Percentiles rank a stretch among this genome's conserved stretches.
Conservation (phyloP, 2,888 invertebrate genomes). For the Exephanes ischioxanthus region DNA sequence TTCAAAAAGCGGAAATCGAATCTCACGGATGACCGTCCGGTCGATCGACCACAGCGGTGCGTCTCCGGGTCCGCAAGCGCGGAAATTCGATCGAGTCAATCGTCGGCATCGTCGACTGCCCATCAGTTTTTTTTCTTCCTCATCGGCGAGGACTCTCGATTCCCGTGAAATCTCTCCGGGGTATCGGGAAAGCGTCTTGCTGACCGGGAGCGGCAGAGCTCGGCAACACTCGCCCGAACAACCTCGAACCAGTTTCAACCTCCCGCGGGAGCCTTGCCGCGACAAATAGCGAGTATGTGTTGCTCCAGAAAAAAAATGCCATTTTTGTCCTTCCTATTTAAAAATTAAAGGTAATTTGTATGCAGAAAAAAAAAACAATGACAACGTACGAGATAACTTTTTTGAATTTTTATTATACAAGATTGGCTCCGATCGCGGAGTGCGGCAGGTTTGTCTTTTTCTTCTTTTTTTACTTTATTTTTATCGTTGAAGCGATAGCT, state of each 20-base stretch:
- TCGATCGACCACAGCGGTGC: neutral
- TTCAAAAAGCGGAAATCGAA: conserved; percentile 1
- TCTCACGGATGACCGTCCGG: neutral
- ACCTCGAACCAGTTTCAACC: neutral
- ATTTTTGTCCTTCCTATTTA: neutral
- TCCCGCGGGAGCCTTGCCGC: neutral
- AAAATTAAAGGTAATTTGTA: neutral
- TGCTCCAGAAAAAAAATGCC: too few relatives aligned
- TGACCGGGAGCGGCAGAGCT: neutral
- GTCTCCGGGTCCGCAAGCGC: neutral
- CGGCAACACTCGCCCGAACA: neutral
- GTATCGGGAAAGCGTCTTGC: neutral
- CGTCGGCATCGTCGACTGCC: neutral
- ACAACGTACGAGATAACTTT: neutral
- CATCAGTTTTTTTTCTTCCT: neutral
- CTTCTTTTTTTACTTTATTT: neutral
- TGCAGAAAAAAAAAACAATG: neutral
- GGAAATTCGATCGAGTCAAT: conserved; percentile 40
- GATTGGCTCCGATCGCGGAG: neutral
- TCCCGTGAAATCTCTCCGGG: conserved; percentile 1
- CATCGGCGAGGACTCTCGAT: neutral
- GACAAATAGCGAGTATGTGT: too few relatives aligned
- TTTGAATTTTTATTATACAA: neutral
- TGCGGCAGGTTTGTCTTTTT: neutral
- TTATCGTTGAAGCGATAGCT: neutral